Evolutionary conservation across 2,797 vertebrate genomes (phyloP).

Genomic region (Morelia viridis): DNA sequence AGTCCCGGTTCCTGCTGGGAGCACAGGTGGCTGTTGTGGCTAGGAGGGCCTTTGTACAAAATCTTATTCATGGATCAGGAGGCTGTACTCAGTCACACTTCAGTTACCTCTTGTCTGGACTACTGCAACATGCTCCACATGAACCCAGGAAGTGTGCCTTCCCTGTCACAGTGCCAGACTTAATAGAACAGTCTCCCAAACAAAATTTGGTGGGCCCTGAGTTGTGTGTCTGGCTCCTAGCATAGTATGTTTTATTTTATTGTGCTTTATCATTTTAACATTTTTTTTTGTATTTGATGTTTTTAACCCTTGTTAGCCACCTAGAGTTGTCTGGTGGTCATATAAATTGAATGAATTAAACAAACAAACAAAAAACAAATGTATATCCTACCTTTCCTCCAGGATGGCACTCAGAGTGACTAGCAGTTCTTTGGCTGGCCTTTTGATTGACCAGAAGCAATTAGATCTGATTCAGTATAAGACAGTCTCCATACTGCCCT

Average conservation of each 20-base stretch:
- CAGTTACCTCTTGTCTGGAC: too few species aligned
- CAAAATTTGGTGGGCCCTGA: background rate
- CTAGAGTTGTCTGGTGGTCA: background rate
- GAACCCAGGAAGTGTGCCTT: too few species aligned
- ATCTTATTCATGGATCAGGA: too few species aligned
- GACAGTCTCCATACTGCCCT: background rate
- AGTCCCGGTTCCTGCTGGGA: too few species aligned
- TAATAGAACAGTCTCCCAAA: too few species aligned
- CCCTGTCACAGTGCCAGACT: too few species aligned
- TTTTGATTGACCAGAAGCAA: background rate
- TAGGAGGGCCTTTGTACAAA: too few species aligned
- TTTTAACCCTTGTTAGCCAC: background rate
- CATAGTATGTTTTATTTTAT: background rate
- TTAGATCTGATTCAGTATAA: background rate
- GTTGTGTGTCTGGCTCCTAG: background rate
- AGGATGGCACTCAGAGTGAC: background rate
- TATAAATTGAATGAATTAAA: background rate
- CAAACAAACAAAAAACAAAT: background rate
- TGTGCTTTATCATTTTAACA: background rate
- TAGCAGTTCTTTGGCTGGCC: background rate
- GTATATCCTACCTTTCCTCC: background rate
- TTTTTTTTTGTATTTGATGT: background rate
- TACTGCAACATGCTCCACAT: too few species aligned
- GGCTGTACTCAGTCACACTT: too few species aligned
- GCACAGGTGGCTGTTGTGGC: too few species aligned